Evolutionary conservation across 2,113 vertebrate species (phyloP).

Genomic region (Trachemys scripta): DNA sequence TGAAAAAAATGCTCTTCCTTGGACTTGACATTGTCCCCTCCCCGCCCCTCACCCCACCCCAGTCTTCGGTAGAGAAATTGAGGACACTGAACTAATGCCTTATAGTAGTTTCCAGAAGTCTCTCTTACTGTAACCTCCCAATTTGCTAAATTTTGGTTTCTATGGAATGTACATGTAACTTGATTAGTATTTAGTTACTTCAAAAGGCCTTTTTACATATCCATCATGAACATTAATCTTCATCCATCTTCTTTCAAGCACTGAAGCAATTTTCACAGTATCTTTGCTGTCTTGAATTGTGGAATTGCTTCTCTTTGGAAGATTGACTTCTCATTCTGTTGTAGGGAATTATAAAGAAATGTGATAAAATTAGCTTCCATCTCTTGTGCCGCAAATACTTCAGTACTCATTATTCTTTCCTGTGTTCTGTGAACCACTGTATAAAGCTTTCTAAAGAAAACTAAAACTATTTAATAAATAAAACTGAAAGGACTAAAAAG

Average conservation of each 20-base stretch:
- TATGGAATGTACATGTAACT: background rate
- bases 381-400: background rate
- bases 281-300: background rate
- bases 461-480: background rate
- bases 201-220: background rate
- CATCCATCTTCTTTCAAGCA: background rate
- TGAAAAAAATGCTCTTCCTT: background rate
- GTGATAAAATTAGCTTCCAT: background rate
- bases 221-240: slow-evolving; percentile 17
- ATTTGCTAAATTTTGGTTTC: background rate
- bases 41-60: no score
- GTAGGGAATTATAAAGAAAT: background rate
- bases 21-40: background rate
- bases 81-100: background rate
- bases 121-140: background rate
- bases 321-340: background rate
- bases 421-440: background rate
- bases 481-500: background rate
- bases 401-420: background rate
- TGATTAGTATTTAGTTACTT: background rate
- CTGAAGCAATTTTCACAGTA: background rate
- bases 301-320: background rate
- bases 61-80: background rate
- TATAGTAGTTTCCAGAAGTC: background rate
- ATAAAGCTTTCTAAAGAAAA: background rate